A percentile compares a stretch with the other conserved stretches of the same genome.
Conservation (phyloP, 2,113 vertebrate genomes). For the Urocitellus parryii region DNA sequence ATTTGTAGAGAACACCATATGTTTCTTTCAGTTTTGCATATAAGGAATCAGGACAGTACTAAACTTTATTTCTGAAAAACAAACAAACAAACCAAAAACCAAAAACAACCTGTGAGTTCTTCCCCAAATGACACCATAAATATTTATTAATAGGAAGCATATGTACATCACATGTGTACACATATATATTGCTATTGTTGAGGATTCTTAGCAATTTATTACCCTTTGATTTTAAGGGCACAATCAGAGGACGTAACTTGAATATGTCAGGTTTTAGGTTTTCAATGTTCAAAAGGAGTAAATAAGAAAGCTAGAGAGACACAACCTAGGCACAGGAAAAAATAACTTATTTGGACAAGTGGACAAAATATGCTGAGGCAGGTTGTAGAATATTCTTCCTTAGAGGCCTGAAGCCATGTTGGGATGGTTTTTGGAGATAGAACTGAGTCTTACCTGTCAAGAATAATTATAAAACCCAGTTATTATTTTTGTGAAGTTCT, state of each 20-base stretch:
- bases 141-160: slow-evolving; percentile 79
- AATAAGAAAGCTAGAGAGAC: neutral
- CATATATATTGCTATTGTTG: slow-evolving; percentile 77
- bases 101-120: neutral
- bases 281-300: neutral
- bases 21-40: slow-evolving; percentile 74
- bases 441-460: neutral
- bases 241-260: neutral
- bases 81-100: neutral
- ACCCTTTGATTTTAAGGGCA: slow-evolving; percentile 58
- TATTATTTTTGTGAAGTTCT: neutral
- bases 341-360: neutral
- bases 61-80: slow-evolving; percentile 42
- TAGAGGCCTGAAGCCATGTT: neutral
- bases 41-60: slow-evolving; percentile 60
- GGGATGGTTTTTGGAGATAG: neutral
- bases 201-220: slow-evolving; percentile 77
- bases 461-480: neutral
- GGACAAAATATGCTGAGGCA: neutral
- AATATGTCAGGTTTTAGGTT: neutral
- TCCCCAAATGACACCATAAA: slow-evolving; percentile 76
- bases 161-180: slow-evolving; percentile 6
- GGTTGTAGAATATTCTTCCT: neutral
- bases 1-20: slow-evolving; percentile 51
- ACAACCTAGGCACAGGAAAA: neutral